These are phyloP conservation scores for Antigone vipio DNA, from an alignment of 2,113 vertebrate genomes.

Conservation along the genomic window DNA sequence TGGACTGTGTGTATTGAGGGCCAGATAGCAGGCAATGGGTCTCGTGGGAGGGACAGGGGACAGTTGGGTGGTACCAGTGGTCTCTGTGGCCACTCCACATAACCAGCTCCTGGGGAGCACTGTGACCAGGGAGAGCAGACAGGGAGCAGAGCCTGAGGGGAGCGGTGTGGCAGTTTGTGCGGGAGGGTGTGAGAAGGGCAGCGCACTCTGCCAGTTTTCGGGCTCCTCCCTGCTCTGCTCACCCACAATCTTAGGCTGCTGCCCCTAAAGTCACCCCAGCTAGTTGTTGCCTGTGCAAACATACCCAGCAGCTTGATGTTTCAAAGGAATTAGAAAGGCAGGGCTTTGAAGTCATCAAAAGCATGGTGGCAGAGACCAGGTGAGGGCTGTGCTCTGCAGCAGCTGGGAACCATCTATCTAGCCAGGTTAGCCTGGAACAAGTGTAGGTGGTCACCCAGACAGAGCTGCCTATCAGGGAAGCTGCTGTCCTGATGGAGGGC, in stretches of 20 bases:
- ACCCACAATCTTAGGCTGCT: not conserved
- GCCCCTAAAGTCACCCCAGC: not conserved
- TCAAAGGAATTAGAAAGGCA: not conserved
- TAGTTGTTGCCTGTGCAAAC: not conserved
- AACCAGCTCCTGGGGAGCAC: not conserved
- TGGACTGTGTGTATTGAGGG: not conserved
- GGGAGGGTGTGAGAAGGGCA: not conserved
- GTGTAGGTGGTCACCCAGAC: not conserved
- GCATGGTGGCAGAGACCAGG: not conserved
- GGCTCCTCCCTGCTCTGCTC: not conserved
- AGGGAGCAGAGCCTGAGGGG: not conserved
- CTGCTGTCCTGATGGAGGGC: not conserved
- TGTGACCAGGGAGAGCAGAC: not conserved
- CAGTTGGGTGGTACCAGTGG: rapidly evolving
- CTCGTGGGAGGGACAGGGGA: not conserved
- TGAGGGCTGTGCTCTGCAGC: not conserved
- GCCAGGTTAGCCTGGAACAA: not conserved
- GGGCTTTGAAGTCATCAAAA: not conserved
- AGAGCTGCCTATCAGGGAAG: not conserved
- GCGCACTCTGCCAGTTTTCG: not conserved
- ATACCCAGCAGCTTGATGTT: not conserved
- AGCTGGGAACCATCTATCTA: not conserved
- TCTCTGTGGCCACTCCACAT: not conserved
- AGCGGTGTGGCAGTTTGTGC: not conserved
- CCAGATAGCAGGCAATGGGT: not conserved